Conservation (phyloP, 2,113 vertebrate species). For the Gnathonemus longibarbis region DNA sequence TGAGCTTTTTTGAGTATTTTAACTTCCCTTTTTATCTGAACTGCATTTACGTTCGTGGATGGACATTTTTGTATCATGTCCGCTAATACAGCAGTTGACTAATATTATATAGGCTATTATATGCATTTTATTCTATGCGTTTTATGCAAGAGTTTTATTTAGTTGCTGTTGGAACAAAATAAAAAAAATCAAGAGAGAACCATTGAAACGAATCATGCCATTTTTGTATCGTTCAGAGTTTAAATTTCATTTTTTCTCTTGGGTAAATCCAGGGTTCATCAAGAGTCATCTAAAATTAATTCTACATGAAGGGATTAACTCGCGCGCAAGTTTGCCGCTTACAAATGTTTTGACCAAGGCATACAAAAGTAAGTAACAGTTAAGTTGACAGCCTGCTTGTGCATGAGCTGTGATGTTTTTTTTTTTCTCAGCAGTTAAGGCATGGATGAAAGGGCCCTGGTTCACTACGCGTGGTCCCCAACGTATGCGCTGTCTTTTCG, state of each 20-base stretch:
- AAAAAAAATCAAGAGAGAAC: background rate
- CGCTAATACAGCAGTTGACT: background rate
- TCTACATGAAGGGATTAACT: background rate
- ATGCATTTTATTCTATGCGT: background rate
- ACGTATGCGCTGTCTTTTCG: background rate
- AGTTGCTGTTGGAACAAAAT: background rate
- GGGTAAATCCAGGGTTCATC: background rate
- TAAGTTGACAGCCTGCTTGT: background rate
- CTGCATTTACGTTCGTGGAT: background rate
- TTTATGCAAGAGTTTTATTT: background rate
- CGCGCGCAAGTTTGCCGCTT: background rate
- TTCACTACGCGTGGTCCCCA: background rate
- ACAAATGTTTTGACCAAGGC: background rate
- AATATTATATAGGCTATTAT: background rate
- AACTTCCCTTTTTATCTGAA: constrained; percentile 34
- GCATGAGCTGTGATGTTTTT: background rate
- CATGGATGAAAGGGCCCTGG: background rate
- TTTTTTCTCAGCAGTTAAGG: background rate
- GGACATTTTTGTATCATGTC: background rate
- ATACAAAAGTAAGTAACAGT: background rate
- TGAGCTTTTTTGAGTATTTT: constrained; percentile 24
- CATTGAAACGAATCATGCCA: background rate
- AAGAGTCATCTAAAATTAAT: background rate
- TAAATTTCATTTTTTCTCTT: background rate
- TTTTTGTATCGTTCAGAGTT: background rate